These are phyloP conservation scores for Elysia crispata DNA, from an alignment of 2,888 invertebrate genomes.

Conservation along the genomic window DNA sequence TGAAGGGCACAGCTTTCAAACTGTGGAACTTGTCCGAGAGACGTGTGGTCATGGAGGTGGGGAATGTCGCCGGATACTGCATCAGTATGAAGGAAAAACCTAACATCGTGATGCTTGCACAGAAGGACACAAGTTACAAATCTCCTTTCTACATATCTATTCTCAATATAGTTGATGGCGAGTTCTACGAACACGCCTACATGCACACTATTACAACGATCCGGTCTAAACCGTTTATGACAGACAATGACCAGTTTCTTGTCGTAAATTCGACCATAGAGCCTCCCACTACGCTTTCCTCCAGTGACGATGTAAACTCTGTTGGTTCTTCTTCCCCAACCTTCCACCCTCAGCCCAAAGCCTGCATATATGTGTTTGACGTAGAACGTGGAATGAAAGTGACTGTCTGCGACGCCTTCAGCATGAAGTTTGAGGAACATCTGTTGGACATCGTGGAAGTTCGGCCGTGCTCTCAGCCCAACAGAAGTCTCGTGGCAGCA, in stretches of 20 bases:
- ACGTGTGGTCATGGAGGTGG: conserved; percentile 71
- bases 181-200: conserved; percentile 60
- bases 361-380: conserved; percentile 68
- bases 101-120: conserved; percentile 66
- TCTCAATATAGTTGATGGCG: conserved; percentile 61
- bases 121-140: conserved; percentile 60
- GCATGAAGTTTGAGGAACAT: conserved; percentile 65
- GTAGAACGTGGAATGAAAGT: conserved; percentile 63
- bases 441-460: conserved; percentile 69
- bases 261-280: conserved; percentile 72
- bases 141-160: conserved; percentile 67
- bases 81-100: conserved; percentile 59
- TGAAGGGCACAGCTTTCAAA: conserved; percentile 64
- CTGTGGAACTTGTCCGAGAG: conserved; percentile 73
- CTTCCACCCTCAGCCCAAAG: conserved; percentile 61
- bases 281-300: conserved; percentile 46
- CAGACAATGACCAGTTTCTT: conserved; percentile 70
- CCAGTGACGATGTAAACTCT: too few relatives aligned
- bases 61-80: conserved; percentile 67
- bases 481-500: conserved; percentile 44
- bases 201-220: conserved; percentile 63
- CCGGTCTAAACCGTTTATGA: conserved; percentile 69
- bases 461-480: conserved; percentile 58
- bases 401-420: conserved; percentile 67
- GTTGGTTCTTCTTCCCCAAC: conserved; percentile 55